Conservation (phyloP, 2,113 vertebrate species). For the Ptyas mucosa region DNA sequence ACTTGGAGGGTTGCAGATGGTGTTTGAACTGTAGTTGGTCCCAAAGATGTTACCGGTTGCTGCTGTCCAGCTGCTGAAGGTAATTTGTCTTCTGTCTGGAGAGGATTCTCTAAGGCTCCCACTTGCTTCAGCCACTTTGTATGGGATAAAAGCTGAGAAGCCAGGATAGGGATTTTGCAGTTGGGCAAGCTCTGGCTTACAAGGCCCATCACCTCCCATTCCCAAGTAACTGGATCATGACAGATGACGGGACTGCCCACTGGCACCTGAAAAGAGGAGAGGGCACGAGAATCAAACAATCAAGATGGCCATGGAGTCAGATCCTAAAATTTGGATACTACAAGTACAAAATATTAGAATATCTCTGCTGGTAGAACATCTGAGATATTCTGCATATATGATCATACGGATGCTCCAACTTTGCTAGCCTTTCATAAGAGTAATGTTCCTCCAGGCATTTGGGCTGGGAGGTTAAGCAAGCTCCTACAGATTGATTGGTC, state of each 20-base stretch:
- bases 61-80: neutral
- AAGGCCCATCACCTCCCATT: conserved; percentile 1
- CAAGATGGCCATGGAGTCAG: neutral
- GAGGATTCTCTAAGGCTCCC: neutral
- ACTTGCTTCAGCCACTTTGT: neutral
- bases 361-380: neutral
- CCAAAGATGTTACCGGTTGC: neutral
- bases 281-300: neutral
- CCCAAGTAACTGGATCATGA: neutral
- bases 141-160: conserved; percentile 2
- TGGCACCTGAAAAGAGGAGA: neutral
- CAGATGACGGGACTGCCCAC: conserved; percentile 17
- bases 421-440: neutral
- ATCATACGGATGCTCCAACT: neutral
- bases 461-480: neutral
- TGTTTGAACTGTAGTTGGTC: neutral
- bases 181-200: neutral
- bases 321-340: neutral
- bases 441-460: neutral
- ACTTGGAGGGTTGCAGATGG: neutral
- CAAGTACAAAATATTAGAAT: neutral
- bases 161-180: conserved; percentile 9
- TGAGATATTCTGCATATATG: neutral
- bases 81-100: neutral
- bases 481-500: neutral